Percentiles rank a stretch among this genome's conserved stretches.
Conservation (phyloP, 2,113 vertebrate species). For the Scytalopus superciliaris region DNA sequence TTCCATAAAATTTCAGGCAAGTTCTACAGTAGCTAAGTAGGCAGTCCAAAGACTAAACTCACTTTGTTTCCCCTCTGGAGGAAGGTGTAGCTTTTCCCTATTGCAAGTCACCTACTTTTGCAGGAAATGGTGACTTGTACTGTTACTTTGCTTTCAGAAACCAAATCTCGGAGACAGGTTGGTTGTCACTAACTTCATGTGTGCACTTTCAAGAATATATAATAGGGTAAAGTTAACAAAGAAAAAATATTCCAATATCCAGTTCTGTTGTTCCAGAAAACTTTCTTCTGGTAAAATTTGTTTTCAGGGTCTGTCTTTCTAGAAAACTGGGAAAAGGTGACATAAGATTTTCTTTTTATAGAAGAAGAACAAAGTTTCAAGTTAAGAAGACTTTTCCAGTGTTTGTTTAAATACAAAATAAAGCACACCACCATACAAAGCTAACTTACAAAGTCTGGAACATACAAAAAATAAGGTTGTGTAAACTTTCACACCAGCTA, state of each 20-base stretch:
- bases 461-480: neutral
- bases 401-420: neutral
- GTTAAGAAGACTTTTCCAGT: neutral
- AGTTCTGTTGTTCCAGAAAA: neutral
- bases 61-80: neutral
- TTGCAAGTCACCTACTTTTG: neutral
- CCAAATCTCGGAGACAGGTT: neutral
- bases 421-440: neutral
- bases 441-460: neutral
- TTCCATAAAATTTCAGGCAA: neutral
- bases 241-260: neutral
- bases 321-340: neutral
- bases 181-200: neutral
- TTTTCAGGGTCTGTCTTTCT: neutral
- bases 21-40: neutral
- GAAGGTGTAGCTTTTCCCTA: neutral
- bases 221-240: neutral
- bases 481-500: neutral
- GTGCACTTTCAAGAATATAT: neutral
- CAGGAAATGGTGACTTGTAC: neutral
- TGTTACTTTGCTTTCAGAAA: neutral
- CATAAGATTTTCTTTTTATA: neutral
- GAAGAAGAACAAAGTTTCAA: neutral
- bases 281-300: neutral
- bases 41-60: neutral